These are phyloP conservation scores for Lagocephalus sceleratus DNA, from an alignment of 2,797 vertebrate genomes.

Conservation along the genomic window DNA sequence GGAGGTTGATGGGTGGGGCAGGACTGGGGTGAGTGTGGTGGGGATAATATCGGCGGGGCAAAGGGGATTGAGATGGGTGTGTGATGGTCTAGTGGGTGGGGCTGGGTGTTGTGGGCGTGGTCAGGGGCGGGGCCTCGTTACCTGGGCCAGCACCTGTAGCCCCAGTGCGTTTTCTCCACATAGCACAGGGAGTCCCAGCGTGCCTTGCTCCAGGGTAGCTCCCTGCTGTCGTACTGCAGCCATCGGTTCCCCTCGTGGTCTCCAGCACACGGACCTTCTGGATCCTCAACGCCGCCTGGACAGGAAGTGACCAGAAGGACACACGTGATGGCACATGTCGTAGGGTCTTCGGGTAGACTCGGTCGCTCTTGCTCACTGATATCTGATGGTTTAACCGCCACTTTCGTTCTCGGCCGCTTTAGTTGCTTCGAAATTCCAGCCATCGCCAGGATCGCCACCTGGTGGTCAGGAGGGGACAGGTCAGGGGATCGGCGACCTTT, in stretches of 20 bases:
- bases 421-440: constrained; percentile 93
- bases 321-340: background rate
- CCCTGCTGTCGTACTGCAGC: constrained; percentile 88
- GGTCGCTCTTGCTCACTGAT: constrained; percentile 93
- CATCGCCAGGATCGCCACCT: constrained; percentile 92
- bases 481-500: no score
- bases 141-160: constrained; percentile 94
- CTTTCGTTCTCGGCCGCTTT: constrained; percentile 87
- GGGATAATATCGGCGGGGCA: no score
- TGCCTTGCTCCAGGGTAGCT: constrained; percentile 82
- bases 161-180: constrained; percentile 97
- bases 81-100: no score
- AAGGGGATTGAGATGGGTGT: no score
- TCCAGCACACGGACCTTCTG: constrained; percentile 77
- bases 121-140: no score
- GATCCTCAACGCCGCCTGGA: constrained; percentile 79
- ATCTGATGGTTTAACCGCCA: constrained; percentile 82
- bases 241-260: constrained; percentile 88
- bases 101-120: no score
- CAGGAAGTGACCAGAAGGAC: constrained; percentile 34
- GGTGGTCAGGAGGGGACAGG: background rate
- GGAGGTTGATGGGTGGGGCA: no score
- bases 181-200: constrained; percentile 85
- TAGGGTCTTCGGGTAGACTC: no score
- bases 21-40: no score